A percentile compares a stretch with the other conserved stretches of the same genome.
Conservation (phyloP, 2,888 invertebrate species). For the Lacanobia oleracea region DNA sequence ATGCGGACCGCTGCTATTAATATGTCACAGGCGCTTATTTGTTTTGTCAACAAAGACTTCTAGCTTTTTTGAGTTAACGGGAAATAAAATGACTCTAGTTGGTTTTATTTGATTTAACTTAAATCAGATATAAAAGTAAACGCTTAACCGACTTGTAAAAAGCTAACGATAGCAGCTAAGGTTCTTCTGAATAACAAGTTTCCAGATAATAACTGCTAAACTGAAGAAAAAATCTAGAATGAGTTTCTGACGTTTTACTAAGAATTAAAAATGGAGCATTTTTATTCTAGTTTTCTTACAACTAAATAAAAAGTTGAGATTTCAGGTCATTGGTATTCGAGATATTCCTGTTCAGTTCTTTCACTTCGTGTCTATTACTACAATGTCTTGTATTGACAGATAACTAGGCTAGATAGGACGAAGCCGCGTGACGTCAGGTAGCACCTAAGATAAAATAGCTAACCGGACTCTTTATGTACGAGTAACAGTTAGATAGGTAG, state of each 20-base stretch:
- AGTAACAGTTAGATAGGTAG: not conserved
- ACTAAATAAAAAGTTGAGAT: not conserved
- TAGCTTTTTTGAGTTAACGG: constrained; percentile 2
- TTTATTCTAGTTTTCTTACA: not conserved
- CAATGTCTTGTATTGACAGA: not conserved
- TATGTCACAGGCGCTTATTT: constrained; percentile 65
- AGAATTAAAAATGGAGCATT: not conserved
- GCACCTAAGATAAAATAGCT: too few relatives aligned
- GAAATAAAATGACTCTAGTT: not conserved
- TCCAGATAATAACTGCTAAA: constrained; percentile 2
- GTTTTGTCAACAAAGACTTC: constrained; percentile 29
- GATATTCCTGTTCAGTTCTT: not conserved
- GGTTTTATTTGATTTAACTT: not conserved
- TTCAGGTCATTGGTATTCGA: not conserved
- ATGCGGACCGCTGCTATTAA: constrained; percentile 66
- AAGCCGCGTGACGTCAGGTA: not conserved
- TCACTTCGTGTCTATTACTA: not conserved
- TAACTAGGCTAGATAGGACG: not conserved
- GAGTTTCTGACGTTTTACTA: not conserved
- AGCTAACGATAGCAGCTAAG: not conserved
- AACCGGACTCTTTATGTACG: not conserved
- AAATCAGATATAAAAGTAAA: not conserved
- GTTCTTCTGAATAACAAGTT: constrained; percentile 2
- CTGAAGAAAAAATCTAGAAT: not conserved
- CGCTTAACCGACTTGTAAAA: not conserved